Evolutionary conservation across 1,140 invertebrate species (phyloP).

Genomic region (Bombus pascuorum): DNA sequence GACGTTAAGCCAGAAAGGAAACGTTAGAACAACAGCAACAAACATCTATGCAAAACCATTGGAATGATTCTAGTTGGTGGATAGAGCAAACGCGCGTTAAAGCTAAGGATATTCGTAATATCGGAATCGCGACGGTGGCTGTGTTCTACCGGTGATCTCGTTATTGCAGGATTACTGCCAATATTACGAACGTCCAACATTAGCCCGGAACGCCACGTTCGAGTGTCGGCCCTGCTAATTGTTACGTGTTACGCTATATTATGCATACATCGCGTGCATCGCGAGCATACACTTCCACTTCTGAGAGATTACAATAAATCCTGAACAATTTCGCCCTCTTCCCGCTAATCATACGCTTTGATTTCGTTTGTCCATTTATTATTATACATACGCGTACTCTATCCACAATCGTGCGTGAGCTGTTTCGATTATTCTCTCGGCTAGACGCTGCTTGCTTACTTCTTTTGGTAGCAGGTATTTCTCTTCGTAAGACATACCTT

Average conservation of each 20-base stretch:
- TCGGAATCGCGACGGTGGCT: background rate
- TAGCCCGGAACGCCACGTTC: background rate
- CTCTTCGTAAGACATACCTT: too few relatives aligned
- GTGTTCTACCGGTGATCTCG: slow-evolving; percentile 9
- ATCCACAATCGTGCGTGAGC: too few relatives aligned
- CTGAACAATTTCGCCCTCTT: background rate
- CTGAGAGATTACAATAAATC: slow-evolving; percentile 16
- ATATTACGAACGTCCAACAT: slow-evolving; percentile 38
- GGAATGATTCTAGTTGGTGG: slow-evolving; percentile 8
- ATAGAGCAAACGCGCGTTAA: background rate
- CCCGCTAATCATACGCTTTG: background rate
- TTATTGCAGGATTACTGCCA: slow-evolving; percentile 39
- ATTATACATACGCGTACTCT: too few relatives aligned
- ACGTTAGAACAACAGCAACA: slow-evolving; percentile 20
- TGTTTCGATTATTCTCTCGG: too few relatives aligned
- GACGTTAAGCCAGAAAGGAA: background rate
- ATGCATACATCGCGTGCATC: background rate
- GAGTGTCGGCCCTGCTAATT: slow-evolving; percentile 16
- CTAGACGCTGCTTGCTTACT: too few relatives aligned
- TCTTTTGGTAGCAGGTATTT: too few relatives aligned
- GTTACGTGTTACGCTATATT: slow-evolving; percentile 25
- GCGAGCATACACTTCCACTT: background rate
- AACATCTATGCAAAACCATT: background rate
- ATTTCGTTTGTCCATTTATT: background rate
- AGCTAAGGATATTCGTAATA: slow-evolving; percentile 41